These are phyloP conservation scores for Stegophylla sp. DNA, from an alignment of 2,888 invertebrate genomes.

Conservation along the genomic window DNA sequence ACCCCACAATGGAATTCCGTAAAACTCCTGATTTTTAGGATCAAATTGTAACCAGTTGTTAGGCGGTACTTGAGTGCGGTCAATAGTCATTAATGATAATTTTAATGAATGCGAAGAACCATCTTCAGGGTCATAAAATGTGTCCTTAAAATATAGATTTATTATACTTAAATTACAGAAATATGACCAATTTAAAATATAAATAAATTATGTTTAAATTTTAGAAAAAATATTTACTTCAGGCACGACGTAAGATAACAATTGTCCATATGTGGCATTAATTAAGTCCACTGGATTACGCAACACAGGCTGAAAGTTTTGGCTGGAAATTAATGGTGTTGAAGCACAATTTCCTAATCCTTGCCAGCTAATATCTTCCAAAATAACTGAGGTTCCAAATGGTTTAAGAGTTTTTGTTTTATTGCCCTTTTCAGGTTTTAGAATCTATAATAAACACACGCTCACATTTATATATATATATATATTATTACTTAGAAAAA, in stretches of 20 bases:
- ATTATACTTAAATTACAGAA: too few species aligned
- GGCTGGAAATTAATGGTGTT: conserved; percentile 66
- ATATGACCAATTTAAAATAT: neutral
- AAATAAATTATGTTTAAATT: neutral
- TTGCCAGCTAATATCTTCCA: conserved; percentile 72
- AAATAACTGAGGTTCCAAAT: conserved; percentile 70
- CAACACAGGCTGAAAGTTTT: conserved; percentile 78
- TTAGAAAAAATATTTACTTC: conserved; percentile 68
- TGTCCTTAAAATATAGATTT: too few species aligned
- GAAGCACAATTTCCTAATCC: conserved; percentile 75
- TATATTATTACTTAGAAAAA: too few species aligned
- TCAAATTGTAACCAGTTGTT: conserved; percentile 90
- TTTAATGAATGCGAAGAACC: conserved; percentile 76
- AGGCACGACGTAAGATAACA: conserved; percentile 82
- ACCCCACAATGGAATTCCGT: conserved; percentile 78
- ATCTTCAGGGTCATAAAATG: conserved; percentile 89
- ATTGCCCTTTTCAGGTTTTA: conserved; percentile 46
- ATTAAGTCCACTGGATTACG: conserved; percentile 86
- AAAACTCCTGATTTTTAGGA: conserved; percentile 85
- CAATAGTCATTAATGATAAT: conserved; percentile 76
- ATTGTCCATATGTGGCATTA: conserved; percentile 81
- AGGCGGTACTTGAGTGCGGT: conserved; percentile 72
- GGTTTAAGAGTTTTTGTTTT: conserved; percentile 34
- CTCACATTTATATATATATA: too few species aligned
- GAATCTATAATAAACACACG: conserved; percentile 24